phyloP scores from a whole-genome alignment of 2,888 invertebrate species.

The Halictus quadricinctus region DNA sequence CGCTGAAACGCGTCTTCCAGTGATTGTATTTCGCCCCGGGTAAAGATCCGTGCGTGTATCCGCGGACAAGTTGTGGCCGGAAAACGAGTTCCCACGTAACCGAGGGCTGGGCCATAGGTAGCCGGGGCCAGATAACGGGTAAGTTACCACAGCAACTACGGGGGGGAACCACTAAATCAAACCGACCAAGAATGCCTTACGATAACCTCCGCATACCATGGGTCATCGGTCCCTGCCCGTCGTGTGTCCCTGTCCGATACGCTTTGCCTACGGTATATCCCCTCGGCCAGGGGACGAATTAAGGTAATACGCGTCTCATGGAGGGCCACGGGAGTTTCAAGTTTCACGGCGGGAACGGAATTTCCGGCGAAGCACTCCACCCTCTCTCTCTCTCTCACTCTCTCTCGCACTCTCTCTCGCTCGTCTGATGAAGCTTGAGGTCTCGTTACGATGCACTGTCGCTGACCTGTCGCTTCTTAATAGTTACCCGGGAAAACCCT shows the following conservation, averaged over 20 bases:
- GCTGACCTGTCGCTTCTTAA: conserved; percentile 3
- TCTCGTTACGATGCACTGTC: conserved; percentile 11
- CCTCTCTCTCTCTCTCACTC: background rate
- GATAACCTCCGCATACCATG: conserved; percentile 69
- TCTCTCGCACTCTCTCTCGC: too few species aligned
- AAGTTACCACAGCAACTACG: conserved; percentile 44
- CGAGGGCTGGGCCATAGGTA: background rate
- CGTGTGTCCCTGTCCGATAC: conserved; percentile 11
- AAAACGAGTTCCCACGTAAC: conserved; percentile 36
- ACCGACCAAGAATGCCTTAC: conserved; percentile 67
- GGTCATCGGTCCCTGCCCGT: conserved; percentile 62
- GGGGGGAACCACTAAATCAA: conserved; percentile 63
- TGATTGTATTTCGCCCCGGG: background rate
- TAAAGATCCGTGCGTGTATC: background rate
- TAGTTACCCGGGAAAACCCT: background rate
- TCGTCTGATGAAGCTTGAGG: background rate
- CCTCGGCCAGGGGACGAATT: conserved; percentile 31
- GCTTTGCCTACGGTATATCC: conserved; percentile 25
- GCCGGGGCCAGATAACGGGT: conserved; percentile 43
- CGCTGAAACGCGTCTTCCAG: background rate
- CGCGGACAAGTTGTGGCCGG: background rate
- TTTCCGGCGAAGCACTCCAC: conserved; percentile 10
- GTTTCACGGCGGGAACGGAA: conserved; percentile 26
- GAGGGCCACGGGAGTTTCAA: conserved; percentile 25
- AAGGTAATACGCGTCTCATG: conserved; percentile 36